Conservation (phyloP, 2,113 vertebrate genomes). For the Dromiciops gliroides region DNA sequence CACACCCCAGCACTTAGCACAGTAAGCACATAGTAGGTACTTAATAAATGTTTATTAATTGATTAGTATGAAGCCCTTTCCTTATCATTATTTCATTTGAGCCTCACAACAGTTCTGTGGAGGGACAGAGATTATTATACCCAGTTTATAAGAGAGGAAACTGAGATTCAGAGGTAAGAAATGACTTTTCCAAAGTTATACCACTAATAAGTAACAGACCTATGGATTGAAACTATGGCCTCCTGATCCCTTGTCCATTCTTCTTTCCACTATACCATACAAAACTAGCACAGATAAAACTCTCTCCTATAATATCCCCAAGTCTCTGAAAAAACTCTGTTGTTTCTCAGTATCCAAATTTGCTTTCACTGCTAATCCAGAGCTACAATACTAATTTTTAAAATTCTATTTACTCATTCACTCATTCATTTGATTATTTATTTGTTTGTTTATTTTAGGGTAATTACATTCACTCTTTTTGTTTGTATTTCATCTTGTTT, state of each 20-base stretch:
- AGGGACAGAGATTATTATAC: background rate
- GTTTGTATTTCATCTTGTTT: too few species aligned
- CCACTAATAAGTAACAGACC: background rate
- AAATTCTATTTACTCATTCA: too few species aligned
- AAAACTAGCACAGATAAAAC: background rate
- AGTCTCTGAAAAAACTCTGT: background rate
- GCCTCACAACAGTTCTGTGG: background rate
- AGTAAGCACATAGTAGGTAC: background rate
- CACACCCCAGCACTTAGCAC: background rate
- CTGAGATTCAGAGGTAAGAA: background rate
- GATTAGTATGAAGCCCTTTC: background rate
- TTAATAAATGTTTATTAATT: background rate
- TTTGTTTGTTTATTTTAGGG: too few species aligned
- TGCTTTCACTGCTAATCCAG: background rate
- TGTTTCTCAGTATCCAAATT: background rate
- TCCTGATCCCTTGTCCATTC: background rate
- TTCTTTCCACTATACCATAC: background rate
- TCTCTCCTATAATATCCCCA: background rate
- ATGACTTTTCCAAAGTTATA: background rate
- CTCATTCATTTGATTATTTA: too few species aligned
- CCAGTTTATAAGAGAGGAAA: background rate
- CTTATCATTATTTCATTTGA: background rate
- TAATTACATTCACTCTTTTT: too few species aligned
- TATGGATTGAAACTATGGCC: background rate
- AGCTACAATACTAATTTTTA: background rate